These are phyloP conservation scores for Steatornis caripensis DNA, from an alignment of 2,113 vertebrate species.

Conservation along the genomic window DNA sequence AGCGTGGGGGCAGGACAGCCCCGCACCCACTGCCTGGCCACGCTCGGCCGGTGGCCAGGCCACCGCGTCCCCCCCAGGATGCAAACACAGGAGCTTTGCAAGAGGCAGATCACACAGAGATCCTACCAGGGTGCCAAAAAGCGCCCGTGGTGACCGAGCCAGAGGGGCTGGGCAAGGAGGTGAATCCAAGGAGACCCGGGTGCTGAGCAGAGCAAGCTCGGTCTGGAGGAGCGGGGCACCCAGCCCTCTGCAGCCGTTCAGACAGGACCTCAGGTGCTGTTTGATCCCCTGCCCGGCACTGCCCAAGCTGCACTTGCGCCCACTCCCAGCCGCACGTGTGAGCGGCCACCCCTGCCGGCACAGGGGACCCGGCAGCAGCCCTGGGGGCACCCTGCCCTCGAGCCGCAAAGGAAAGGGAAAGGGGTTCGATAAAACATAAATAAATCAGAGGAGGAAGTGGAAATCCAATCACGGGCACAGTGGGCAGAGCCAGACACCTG, in stretches of 20 bases:
- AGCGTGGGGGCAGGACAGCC: background rate
- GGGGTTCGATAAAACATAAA: background rate
- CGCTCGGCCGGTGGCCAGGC: fast-evolving
- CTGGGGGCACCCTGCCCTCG: background rate
- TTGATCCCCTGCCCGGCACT: background rate
- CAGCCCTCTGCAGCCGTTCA: background rate
- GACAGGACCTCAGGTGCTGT: fast-evolving
- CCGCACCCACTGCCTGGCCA: too few species aligned
- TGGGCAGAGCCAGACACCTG: background rate
- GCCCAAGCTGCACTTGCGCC: background rate
- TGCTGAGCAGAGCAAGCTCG: background rate
- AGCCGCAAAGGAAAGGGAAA: background rate
- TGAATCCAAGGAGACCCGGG: background rate
- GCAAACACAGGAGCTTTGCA: background rate
- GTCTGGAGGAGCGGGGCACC: background rate
- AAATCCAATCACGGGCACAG: background rate
- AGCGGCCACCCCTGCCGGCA: background rate
- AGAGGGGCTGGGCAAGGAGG: too few species aligned
- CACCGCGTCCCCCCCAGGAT: background rate
- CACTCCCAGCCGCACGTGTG: fast-evolving
- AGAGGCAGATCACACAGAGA: background rate
- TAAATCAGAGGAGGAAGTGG: background rate
- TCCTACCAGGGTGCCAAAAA: background rate
- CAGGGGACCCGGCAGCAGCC: background rate
- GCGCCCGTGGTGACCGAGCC: fast-evolving